These are phyloP conservation scores for Metacarcinus magister DNA, from an alignment of 2,888 invertebrate genomes.

Conservation along the genomic window DNA sequence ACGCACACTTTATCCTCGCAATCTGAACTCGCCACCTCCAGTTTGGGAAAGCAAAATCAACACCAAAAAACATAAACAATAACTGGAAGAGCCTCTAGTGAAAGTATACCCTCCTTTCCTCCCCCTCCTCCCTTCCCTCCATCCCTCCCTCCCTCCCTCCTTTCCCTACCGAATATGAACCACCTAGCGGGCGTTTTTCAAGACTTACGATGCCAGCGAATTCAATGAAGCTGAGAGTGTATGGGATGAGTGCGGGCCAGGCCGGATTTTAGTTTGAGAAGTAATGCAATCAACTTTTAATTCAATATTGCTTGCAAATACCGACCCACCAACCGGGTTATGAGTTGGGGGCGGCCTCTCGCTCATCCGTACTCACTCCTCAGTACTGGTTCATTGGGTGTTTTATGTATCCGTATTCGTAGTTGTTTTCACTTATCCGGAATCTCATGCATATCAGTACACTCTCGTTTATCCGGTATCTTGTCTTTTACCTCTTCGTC, in stretches of 20 bases:
- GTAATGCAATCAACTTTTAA: conserved; percentile 77
- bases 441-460: no score
- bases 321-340: conserved; percentile 67
- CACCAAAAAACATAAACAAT: conserved; percentile 33
- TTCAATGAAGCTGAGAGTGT: conserved; percentile 70
- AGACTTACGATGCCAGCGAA: conserved; percentile 58
- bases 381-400: neutral
- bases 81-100: neutral
- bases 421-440: no score
- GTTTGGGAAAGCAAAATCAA: neutral
- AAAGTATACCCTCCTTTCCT: neutral
- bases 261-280: conserved; percentile 72
- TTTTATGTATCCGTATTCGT: neutral
- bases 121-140: neutral
- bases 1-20: conserved; percentile 6
- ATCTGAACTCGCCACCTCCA: conserved; percentile 4
- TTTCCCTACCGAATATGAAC: conserved; percentile 41
- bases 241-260: conserved; percentile 62
- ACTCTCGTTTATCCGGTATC: neutral
- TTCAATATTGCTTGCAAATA: conserved; percentile 77
- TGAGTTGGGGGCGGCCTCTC: conserved; percentile 52
- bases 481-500: neutral
- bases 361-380: neutral
- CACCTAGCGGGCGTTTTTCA: conserved; percentile 57
- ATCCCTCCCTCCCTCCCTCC: neutral